phyloP scores from a whole-genome alignment of 2,888 invertebrate species.

The Lepeophtheirus nordmannii region DNA sequence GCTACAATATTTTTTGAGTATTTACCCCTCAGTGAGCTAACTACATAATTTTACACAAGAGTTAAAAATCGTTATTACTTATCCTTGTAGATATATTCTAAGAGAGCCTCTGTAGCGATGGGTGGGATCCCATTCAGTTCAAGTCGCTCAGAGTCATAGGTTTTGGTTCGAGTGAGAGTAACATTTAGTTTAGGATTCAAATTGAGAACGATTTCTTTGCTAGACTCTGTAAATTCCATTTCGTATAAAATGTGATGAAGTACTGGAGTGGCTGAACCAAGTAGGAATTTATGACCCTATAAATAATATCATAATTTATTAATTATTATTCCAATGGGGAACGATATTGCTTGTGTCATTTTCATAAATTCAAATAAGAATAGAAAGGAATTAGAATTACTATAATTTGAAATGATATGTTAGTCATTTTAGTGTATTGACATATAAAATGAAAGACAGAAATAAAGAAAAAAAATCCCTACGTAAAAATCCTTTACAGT shows the following conservation, averaged over 20 bases:
- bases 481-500: constrained; percentile 22
- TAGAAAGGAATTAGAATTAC: too few relatives aligned
- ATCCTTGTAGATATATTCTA: constrained; percentile 24
- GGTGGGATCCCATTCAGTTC: constrained; percentile 23
- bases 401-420: too few relatives aligned
- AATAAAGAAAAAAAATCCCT: not conserved
- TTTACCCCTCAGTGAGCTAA: too few relatives aligned
- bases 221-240: not conserved
- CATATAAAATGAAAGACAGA: not conserved
- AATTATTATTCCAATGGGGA: not conserved
- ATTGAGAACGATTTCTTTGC: not conserved
- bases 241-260: constrained; percentile 22
- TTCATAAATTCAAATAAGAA: not conserved
- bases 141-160: constrained; percentile 4
- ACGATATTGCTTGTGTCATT: not conserved
- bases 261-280: constrained; percentile 23
- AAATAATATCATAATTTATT: too few relatives aligned
- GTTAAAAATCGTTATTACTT: not conserved
- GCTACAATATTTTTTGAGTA: too few relatives aligned
- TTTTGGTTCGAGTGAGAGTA: not conserved
- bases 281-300: constrained; percentile 18
- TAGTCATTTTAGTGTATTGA: not conserved
- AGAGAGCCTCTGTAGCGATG: constrained; percentile 23
- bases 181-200: constrained; percentile 15
- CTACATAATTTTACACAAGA: too few relatives aligned